These are phyloP conservation scores for Parthenolecanium corni DNA, from an alignment of 2,888 invertebrate genomes.

Conservation along the genomic window DNA sequence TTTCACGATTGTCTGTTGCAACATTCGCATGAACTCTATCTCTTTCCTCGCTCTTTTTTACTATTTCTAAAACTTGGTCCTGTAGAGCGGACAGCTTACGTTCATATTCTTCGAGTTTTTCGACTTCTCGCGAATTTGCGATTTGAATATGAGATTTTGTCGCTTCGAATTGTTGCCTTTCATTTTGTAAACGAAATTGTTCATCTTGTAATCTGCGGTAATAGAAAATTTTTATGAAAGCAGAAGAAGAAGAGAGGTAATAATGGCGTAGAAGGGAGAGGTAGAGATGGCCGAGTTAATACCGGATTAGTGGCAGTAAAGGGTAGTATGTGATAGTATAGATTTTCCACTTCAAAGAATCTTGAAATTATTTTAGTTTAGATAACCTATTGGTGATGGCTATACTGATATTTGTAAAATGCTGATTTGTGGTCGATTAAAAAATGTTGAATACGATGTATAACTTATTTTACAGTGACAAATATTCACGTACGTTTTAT, in stretches of 20 bases:
- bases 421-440: too few species aligned
- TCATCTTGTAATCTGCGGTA: conserved; percentile 1
- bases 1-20: background rate
- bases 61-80: conserved; percentile 8
- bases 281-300: too few species aligned
- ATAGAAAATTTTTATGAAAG: too few species aligned
- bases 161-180: background rate
- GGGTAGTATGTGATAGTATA: too few species aligned
- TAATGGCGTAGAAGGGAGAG: background rate
- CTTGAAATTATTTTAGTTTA: too few species aligned
- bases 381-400: too few species aligned
- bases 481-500: conserved; percentile 14
- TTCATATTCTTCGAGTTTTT: conserved; percentile 13
- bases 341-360: too few species aligned
- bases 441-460: too few species aligned
- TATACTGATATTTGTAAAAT: too few species aligned
- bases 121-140: background rate
- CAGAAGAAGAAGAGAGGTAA: background rate
- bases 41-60: background rate
- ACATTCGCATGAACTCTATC: background rate
- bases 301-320: too few species aligned
- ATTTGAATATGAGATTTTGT: background rate
- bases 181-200: background rate
- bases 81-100: conserved; percentile 9
- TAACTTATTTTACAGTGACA: too few species aligned